Percentiles rank a stretch among this genome's conserved stretches.
These are phyloP conservation scores for Sander vitreus DNA, from an alignment of 2,113 vertebrate genomes.

Conservation along the genomic window DNA sequence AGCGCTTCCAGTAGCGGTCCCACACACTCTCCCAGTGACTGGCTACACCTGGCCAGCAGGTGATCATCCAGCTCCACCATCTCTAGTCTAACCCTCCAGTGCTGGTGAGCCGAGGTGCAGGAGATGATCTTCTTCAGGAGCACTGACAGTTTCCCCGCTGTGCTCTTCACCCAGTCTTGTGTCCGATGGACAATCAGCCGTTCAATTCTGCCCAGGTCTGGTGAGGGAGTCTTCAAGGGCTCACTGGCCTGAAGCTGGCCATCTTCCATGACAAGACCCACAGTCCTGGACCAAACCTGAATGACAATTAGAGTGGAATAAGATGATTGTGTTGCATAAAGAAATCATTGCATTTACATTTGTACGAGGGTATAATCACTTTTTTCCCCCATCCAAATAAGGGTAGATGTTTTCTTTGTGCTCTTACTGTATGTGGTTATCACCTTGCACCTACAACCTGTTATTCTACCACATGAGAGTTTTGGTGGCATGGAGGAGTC, in stretches of 20 bases:
- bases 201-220: slow-evolving; percentile 75
- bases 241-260: slow-evolving; percentile 80
- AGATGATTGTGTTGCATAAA: not conserved
- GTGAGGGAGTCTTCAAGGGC: slow-evolving; percentile 30
- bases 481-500: not conserved
- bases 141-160: slow-evolving; percentile 83
- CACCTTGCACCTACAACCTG: not conserved
- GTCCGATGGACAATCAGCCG: slow-evolving; percentile 88
- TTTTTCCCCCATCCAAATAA: not conserved
- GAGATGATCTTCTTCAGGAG: slow-evolving; percentile 89
- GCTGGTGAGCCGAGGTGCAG: slow-evolving; percentile 87
- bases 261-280: slow-evolving; percentile 90
- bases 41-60: slow-evolving; percentile 86
- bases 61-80: slow-evolving; percentile 85
- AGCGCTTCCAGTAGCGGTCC: slow-evolving; percentile 89
- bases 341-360: not conserved
- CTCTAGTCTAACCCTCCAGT: slow-evolving; percentile 92
- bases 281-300: slow-evolving; percentile 84
- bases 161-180: slow-evolving; percentile 87
- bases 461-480: too few relatives aligned
- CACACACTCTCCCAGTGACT: slow-evolving; percentile 83
- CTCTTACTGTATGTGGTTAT: not conserved
- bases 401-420: not conserved
- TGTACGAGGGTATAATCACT: not conserved
- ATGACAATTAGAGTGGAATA: not conserved